Base-by-base conservation (phyloP, 2,888 invertebrate species). In the Lypha dubia region DNA sequence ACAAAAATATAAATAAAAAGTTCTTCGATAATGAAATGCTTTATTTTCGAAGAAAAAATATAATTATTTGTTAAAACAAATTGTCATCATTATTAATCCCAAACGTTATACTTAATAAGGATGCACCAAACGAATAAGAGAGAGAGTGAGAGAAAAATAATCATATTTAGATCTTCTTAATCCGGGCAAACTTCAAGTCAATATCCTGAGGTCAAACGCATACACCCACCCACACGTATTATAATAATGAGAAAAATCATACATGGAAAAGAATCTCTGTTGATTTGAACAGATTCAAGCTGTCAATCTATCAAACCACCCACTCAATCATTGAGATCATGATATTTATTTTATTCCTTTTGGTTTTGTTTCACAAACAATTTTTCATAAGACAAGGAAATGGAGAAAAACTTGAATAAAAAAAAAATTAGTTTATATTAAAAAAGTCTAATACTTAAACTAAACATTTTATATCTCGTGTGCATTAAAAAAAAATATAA, bases 251-350 rank as follows among this genome's bases (percentile, higher is more conserved):
- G 53, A 70, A n/a, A 28, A 79, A 38, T 77, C 51, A 62, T 41
- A n/a, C 11, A n/a, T 38, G 13, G 17, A 41, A 68, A 84, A n/a
- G n/a, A 81, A 70, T 80, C 82, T 83, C 86, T 89, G 89, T 90
- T 88, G 89, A 89, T 89, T 89, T 74, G 84, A 89, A 88, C 89
- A 88, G 89, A 90, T 87, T 90, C 89, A 87, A 87, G 87, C 91
- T 90, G 90, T 90, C 90, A 90, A 90, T 91, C 90, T 87, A 88
- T 89, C 90, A 88, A 88, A 83, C 82, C 86, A 86, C 83, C 84
- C 79, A 86, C 86, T 87, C 87, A 87, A 87, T 87, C 87, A 87
- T 79, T 65, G 38, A 63, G n/a, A 63, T 65, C 63, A 44, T 77
- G 58, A 56, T 70, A 51, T 77, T 53, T 44, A n/a, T 46, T 77